A percentile compares a stretch with the other conserved stretches of the same genome.
phyloP scores from a whole-genome alignment of 2,113 vertebrate genomes.

The Hipposideros armiger region DNA sequence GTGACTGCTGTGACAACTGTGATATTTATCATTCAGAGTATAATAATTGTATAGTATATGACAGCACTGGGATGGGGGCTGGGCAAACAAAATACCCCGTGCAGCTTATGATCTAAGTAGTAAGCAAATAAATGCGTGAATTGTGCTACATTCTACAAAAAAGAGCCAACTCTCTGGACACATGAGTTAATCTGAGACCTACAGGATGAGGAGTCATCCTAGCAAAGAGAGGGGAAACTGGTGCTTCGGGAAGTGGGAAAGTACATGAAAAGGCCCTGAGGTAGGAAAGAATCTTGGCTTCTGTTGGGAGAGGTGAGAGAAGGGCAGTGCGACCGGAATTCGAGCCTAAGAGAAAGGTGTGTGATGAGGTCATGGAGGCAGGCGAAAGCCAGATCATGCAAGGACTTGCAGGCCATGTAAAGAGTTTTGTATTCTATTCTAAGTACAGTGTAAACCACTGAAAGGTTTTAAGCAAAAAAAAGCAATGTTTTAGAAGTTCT shows the following conservation, averaged over 20 bases:
- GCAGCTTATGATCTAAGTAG: not conserved
- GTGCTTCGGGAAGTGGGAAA: not conserved
- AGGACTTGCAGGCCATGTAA: not conserved
- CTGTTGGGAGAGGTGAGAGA: not conserved
- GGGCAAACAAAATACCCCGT: not conserved
- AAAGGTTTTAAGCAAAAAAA: not conserved
- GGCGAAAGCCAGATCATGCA: not conserved
- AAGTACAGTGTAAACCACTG: not conserved
- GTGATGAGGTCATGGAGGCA: slow-evolving; percentile 52
- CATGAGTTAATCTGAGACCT: not conserved
- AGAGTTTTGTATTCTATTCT: not conserved
- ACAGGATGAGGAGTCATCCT: not conserved
- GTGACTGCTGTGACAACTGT: not conserved
- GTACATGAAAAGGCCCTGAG: slow-evolving; percentile 1
- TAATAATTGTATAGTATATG: not conserved
- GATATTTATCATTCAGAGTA: not conserved
- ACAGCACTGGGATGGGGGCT: not conserved
- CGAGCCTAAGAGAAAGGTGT: not conserved
- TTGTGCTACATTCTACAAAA: not conserved
- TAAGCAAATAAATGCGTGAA: not conserved
- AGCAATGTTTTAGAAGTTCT: not conserved
- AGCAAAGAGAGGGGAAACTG: not conserved
- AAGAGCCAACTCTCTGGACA: not conserved
- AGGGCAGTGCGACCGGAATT: not conserved
- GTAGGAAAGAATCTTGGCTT: not conserved